Percentiles rank a stretch among this genome's conserved stretches.
phyloP scores from a whole-genome alignment of 2,113 vertebrate genomes.

The Regulus satrapa region DNA sequence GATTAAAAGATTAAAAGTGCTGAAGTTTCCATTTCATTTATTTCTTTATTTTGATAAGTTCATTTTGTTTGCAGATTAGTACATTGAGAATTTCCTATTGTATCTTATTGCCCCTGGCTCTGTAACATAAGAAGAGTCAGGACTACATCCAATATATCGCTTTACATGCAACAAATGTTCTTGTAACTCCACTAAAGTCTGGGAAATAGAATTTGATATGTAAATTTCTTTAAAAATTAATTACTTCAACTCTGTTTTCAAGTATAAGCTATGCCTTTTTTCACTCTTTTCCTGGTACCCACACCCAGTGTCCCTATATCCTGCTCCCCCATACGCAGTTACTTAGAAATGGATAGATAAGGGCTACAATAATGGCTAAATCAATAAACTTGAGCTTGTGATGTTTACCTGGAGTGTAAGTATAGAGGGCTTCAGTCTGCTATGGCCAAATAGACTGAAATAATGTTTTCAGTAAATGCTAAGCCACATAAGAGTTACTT shows the following conservation, averaged over 20 bases:
- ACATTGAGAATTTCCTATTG: neutral
- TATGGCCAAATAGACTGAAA: neutral
- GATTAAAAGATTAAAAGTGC: constrained; percentile 41
- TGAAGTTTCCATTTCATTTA: constrained; percentile 13
- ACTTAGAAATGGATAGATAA: neutral
- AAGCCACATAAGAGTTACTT: neutral
- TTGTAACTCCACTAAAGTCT: neutral
- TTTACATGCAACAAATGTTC: neutral
- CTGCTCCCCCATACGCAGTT: neutral
- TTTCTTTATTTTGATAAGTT: constrained; percentile 6
- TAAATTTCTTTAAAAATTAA: neutral
- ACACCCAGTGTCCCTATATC: neutral
- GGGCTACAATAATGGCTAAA: neutral
- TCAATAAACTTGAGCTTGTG: neutral
- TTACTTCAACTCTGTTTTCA: neutral
- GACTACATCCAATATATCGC: neutral
- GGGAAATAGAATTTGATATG: neutral
- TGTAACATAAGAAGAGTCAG: neutral
- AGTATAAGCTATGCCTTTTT: neutral
- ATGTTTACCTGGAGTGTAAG: neutral
- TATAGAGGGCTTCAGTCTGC: neutral
- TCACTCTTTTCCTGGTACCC: neutral
- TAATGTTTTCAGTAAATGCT: neutral
- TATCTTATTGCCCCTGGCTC: neutral
- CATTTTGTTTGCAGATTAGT: constrained; percentile 22